A percentile compares a stretch with the other conserved stretches of the same genome.
phyloP scores from a whole-genome alignment of 2,113 vertebrate species.

The Enhydra lutris region DNA sequence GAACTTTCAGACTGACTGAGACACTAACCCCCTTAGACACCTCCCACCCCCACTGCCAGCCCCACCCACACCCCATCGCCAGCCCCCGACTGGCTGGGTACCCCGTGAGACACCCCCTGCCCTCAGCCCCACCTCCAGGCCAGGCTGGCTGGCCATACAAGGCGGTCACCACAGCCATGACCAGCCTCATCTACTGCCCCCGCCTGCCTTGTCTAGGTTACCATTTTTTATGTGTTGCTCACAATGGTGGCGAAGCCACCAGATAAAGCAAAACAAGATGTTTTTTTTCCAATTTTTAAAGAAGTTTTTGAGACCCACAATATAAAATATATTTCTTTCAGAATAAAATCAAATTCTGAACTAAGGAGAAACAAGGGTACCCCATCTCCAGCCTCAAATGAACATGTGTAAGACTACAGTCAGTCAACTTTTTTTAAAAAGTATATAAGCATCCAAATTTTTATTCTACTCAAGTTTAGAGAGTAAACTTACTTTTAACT shows the following conservation, averaged over 20 bases:
- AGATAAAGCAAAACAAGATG: not conserved
- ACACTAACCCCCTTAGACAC: not conserved
- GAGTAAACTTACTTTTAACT: constrained; percentile 88
- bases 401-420: constrained; percentile 22
- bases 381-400: not conserved
- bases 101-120: not conserved
- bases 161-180: not conserved
- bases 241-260: not conserved
- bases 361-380: not conserved
- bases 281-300: not conserved
- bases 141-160: not conserved
- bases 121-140: not conserved
- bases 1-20: not conserved
- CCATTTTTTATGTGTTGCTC: not conserved
- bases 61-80: too few species aligned
- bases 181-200: not conserved
- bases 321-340: not conserved
- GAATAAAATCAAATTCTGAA: constrained; percentile 22
- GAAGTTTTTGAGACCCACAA: not conserved
- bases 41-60: not conserved
- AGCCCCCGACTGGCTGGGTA: too few species aligned
- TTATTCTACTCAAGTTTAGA: not conserved
- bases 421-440: not conserved
- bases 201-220: not conserved
- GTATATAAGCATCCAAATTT: not conserved